Base-by-base conservation (phyloP, 2,888 invertebrate species). In the Bibio marci region DNA sequence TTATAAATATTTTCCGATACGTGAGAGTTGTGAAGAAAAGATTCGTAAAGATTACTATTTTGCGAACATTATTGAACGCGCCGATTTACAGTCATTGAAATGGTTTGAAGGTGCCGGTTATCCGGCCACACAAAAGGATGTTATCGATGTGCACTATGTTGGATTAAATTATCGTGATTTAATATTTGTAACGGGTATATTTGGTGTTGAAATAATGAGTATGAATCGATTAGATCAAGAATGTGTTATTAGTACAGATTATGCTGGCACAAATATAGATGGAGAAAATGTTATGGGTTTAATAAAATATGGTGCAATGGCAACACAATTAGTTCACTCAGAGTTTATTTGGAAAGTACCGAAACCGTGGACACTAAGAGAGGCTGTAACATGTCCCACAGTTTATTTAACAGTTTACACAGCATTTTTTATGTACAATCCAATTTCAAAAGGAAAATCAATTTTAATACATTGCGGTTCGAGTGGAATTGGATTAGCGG, bases 151-250 rank as follows among this genome's bases (percentile, higher is more conserved):
- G 1, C 70, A 78, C 50, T 88, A 81, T 53, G 64, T 86, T 0
- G 72, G 90, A 0, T 58, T 95, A 12, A 97, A 95, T 63, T 95
- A 94, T 73, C 76, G 88, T 52, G 95, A 95, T 57, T 68, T 95
- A 1, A 94, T 95, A 94, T 67, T 86, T 1, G 87, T 91, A 0
- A 86, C 86, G 1, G 94, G 91, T 2, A 87, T 87, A 52, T 69
- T 95, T 6, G 76, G 82, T 7, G 73, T 76, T 0, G 92, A 94
- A 55, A 73, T 83, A 2, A 73, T 86, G 63, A 69, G 11, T 73
- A 82, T 47, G 74, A 74, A 1, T 51, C 51, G 15, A 28, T 50
- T 67, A 26, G 63, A 69, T 12, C 73, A 82, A 47, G 75, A 74
- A 45, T 72, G 71, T 48, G 69, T 76, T 0, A 65, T 75, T 46